A percentile compares a stretch with the other conserved stretches of the same genome.
These are phyloP conservation scores for Selene dorsalis DNA, from an alignment of 2,797 vertebrate species.

Conservation along the genomic window DNA sequence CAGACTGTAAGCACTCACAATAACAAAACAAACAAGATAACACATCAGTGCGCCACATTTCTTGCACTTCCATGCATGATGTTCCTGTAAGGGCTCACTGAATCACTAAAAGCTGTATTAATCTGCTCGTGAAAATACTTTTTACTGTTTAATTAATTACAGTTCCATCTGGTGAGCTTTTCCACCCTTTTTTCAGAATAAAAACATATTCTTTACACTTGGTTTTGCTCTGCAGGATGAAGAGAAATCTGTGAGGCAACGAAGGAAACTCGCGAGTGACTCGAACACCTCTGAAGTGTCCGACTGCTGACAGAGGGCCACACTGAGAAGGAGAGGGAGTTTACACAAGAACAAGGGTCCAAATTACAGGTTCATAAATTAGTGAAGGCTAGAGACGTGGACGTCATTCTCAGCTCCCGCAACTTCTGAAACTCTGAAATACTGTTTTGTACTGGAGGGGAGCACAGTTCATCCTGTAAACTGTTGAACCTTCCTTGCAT, in stretches of 20 bases:
- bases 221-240: conserved; percentile 77
- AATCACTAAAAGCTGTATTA: not conserved
- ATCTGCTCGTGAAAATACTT: not conserved
- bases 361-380: conserved; percentile 33
- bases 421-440: conserved; percentile 35
- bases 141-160: not conserved
- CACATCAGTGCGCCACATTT: no score
- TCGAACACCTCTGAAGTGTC: conserved; percentile 83
- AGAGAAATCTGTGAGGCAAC: conserved; percentile 82
- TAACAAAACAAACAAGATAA: not conserved
- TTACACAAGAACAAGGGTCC: conserved; percentile 34
- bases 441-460: conserved; percentile 21
- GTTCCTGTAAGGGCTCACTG: no score
- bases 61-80: no score
- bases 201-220: not conserved
- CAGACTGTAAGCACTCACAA: conserved; percentile 81
- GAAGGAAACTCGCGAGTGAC: conserved; percentile 79
- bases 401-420: conserved; percentile 17
- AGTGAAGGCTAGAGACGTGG: conserved; percentile 4
- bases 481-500: conserved; percentile 30
- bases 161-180: not conserved
- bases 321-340: not conserved
- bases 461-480: conserved; percentile 19
- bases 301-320: conserved; percentile 80
- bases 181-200: not conserved